A percentile compares a stretch with the other conserved stretches of the same genome.
Evolutionary conservation across 2,888 invertebrate species (phyloP).

Genomic region (Atherix ibis): DNA sequence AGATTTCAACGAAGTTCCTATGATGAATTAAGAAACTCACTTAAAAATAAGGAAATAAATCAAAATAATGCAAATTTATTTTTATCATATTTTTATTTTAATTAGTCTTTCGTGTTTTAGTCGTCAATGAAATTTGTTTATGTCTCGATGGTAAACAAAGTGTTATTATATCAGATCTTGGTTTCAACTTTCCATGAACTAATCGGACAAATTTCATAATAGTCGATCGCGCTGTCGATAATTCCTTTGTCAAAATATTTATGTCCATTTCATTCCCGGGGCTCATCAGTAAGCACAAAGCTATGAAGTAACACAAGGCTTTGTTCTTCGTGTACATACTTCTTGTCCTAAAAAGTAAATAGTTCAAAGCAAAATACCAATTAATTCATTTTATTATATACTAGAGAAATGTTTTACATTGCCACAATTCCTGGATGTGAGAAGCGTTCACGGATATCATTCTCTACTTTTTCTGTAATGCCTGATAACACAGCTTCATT

Average conservation of each 20-base stretch:
- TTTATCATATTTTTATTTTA: too few species aligned
- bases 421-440: slow-evolving; percentile 9
- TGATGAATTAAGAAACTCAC: too few species aligned
- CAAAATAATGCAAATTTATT: too few species aligned
- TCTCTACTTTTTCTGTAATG: slow-evolving; percentile 28
- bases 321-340: slow-evolving; percentile 23
- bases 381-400: background rate
- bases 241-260: slow-evolving; percentile 17
- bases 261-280: slow-evolving; percentile 21
- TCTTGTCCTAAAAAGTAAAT: slow-evolving; percentile 15
- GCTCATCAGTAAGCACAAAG: slow-evolving; percentile 20
- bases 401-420: slow-evolving; percentile 4
- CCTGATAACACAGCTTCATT: slow-evolving; percentile 19
- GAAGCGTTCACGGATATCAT: slow-evolving; percentile 24
- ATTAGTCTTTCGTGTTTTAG: too few species aligned
- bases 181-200: slow-evolving; percentile 17
- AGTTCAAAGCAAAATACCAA: slow-evolving; percentile 1
- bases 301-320: slow-evolving; percentile 25
- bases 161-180: slow-evolving; percentile 15
- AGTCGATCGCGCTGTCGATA: slow-evolving; percentile 19
- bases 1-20: too few species aligned
- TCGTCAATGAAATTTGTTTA: too few species aligned
- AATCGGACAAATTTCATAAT: slow-evolving; percentile 22
- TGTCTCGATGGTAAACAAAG: slow-evolving; percentile 22
- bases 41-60: too few species aligned